A percentile compares a stretch with the other conserved stretches of the same genome.
These are phyloP conservation scores for Drosophila guanche DNA, from an alignment of 1,140 invertebrate genomes.

Conservation along the genomic window DNA sequence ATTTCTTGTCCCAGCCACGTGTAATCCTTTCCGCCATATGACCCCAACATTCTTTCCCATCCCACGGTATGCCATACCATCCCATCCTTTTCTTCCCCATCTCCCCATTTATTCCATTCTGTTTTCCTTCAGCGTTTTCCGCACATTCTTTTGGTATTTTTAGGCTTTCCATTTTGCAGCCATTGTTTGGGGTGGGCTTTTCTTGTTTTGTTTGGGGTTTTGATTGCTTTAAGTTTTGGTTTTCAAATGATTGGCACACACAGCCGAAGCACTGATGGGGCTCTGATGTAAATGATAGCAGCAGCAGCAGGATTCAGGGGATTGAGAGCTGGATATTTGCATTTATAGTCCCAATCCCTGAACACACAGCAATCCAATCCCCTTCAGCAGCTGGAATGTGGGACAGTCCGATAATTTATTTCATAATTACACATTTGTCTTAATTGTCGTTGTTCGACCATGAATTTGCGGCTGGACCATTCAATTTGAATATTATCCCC, in stretches of 20 bases:
- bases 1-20: constrained; percentile 55
- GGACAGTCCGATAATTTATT: constrained; percentile 25
- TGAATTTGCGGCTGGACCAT: constrained; percentile 30
- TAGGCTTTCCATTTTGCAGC: constrained; percentile 23
- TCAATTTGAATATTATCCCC: constrained; percentile 45
- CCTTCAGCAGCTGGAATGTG: background rate
- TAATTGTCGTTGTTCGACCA: constrained; percentile 35
- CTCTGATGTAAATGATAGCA: constrained; percentile 76
- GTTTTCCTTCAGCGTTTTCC: background rate
- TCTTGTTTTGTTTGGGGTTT: constrained; percentile 56
- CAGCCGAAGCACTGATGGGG: constrained; percentile 55
- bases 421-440: constrained; percentile 28
- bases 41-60: constrained; percentile 15
- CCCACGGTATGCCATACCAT: constrained; percentile 3
- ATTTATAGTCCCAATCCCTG: background rate
- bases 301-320: constrained; percentile 26
- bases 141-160: constrained; percentile 24
- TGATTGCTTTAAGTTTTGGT: constrained; percentile 78
- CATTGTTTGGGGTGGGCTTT: constrained; percentile 53
- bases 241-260: constrained; percentile 58
- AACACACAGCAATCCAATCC: background rate
- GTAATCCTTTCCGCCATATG: constrained; percentile 67
- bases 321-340: constrained; percentile 22
- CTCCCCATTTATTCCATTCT: constrained; percentile 6
- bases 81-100: constrained; percentile 2